A percentile compares a stretch with the other conserved stretches of the same genome.
Conservation (phyloP, 2,113 vertebrate genomes). For the Morone saxatilis region DNA sequence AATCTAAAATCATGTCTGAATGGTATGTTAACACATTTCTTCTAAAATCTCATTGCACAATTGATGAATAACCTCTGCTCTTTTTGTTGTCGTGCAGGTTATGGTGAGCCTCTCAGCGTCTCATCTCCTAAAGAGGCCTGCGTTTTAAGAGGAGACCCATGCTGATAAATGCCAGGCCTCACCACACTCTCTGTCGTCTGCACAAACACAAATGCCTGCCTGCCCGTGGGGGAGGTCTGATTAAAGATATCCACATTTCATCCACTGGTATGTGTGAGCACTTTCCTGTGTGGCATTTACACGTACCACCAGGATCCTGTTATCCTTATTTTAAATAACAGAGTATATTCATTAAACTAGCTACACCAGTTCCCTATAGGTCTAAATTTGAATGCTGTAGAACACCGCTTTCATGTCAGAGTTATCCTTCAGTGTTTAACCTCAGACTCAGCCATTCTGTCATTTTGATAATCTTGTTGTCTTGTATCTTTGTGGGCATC, state of each 20-base stretch:
- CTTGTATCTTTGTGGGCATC: too few relatives aligned
- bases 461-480: not conserved
- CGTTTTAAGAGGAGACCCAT: slow-evolving; percentile 84
- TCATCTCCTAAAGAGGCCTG: slow-evolving; percentile 78
- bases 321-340: not conserved
- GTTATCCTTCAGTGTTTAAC: not conserved
- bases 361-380: not conserved
- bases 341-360: not conserved
- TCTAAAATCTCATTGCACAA: not conserved
- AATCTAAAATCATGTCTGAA: not conserved
- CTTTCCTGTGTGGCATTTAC: slow-evolving; percentile 13
- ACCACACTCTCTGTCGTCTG: slow-evolving; percentile 84
- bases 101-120: slow-evolving; percentile 73
- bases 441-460: too few relatives aligned
- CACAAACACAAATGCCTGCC: slow-evolving; percentile 90
- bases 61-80: not conserved
- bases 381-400: not conserved
- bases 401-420: not conserved
- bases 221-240: slow-evolving; percentile 87
- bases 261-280: slow-evolving; percentile 82
- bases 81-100: slow-evolving; percentile 64
- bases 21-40: not conserved
- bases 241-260: slow-evolving; percentile 86
- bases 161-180: slow-evolving; percentile 87
- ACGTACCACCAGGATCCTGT: not conserved